A percentile compares a stretch with the other conserved stretches of the same genome.
Conservation (phyloP, 2,797 vertebrate genomes). For the Decapterus maruadsi region DNA sequence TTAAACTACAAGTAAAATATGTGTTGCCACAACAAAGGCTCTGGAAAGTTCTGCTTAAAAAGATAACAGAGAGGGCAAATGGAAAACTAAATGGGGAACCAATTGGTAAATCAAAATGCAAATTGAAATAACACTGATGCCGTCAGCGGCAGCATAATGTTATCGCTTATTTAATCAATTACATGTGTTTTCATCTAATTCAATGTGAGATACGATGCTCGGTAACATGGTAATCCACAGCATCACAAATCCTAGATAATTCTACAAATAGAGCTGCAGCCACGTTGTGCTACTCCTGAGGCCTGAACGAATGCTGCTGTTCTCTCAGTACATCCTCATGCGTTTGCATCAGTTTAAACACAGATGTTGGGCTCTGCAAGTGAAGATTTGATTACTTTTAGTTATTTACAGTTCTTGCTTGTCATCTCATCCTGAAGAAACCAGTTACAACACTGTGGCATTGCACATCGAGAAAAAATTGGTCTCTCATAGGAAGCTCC, state of each 20-base stretch:
- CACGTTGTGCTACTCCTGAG: constrained; percentile 14
- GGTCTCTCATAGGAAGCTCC: background rate
- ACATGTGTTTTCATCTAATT: constrained; percentile 45
- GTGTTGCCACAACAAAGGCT: constrained; percentile 23
- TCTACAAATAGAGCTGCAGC: background rate
- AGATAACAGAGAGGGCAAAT: constrained; percentile 36
- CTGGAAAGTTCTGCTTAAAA: constrained; percentile 27
- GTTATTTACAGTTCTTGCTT: background rate
- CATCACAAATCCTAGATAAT: constrained; percentile 31
- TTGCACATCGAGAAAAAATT: background rate
- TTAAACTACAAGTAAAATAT: background rate
- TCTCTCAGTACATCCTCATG: background rate
- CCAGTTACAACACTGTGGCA: background rate
- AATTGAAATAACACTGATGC: constrained; percentile 47
- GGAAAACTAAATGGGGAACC: constrained; percentile 49
- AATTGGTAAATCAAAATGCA: constrained; percentile 51
- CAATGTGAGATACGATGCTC: constrained; percentile 30
- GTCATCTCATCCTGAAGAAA: constrained; percentile 13
- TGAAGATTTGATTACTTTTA: constrained; percentile 19
- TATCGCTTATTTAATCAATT: constrained; percentile 38
- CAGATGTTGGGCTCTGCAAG: background rate
- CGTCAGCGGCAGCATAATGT: constrained; percentile 5
- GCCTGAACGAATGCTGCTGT: background rate
- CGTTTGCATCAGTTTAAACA: constrained; percentile 9
- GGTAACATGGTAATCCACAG: constrained; percentile 30